Conservation (phyloP, 2,888 invertebrate genomes). For the Lydus trimaculatus region DNA sequence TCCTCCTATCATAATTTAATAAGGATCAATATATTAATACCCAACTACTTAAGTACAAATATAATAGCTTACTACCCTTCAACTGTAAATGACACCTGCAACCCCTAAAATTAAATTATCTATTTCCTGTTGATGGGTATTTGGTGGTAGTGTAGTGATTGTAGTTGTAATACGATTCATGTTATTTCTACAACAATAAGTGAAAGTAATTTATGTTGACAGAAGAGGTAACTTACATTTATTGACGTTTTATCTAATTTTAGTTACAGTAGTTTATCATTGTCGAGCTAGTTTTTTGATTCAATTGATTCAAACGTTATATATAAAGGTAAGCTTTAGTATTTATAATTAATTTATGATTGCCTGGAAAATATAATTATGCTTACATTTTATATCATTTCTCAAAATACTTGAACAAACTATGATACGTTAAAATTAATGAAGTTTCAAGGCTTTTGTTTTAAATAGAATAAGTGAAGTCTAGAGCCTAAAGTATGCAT, state of each 20-base stretch:
- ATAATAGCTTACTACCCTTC: slow-evolving; percentile 29
- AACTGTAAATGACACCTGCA: slow-evolving; percentile 39
- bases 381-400: no score
- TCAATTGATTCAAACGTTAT: not conserved
- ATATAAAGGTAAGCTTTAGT: not conserved
- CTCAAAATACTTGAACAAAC: no score
- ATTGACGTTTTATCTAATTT: slow-evolving; percentile 3
- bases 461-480: no score
- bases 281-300: not conserved
- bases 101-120: slow-evolving; percentile 37
- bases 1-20: slow-evolving; percentile 36
- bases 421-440: no score
- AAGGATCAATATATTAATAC: slow-evolving; percentile 42
- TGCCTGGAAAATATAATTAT: no score
- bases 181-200: slow-evolving; percentile 25
- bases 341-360: no score
- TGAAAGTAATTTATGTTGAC: slow-evolving; percentile 35
- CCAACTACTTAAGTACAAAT: slow-evolving; percentile 28
- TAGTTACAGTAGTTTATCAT: not conserved
- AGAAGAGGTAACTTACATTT: slow-evolving; percentile 16
- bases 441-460: no score
- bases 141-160: slow-evolving; percentile 1
- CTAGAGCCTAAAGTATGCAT: no score
- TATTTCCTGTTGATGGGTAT: not conserved
- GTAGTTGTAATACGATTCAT: not conserved